Evolutionary conservation across 2,888 invertebrate genomes (phyloP).

Genomic region (Petrophora chlorosata): DNA sequence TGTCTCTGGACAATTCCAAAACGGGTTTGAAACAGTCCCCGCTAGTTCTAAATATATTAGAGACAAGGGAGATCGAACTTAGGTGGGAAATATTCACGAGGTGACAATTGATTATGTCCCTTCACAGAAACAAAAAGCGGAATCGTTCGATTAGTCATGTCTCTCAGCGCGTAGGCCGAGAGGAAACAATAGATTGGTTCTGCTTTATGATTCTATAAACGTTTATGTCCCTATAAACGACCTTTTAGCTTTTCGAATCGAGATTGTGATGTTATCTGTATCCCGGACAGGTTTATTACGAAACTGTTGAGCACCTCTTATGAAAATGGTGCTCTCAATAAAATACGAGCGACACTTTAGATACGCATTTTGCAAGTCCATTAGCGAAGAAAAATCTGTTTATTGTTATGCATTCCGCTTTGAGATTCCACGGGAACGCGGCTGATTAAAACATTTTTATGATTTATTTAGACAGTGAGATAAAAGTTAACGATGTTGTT

Average conservation of each 20-base stretch:
- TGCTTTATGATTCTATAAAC: slow-evolving; percentile 82
- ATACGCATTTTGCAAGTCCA: slow-evolving; percentile 44
- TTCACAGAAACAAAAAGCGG: slow-evolving; percentile 74
- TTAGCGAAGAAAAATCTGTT: slow-evolving; percentile 35
- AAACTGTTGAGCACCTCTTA: slow-evolving; percentile 62
- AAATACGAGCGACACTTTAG: slow-evolving; percentile 45
- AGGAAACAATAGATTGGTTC: slow-evolving; percentile 78
- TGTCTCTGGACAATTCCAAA: slow-evolving; percentile 68
- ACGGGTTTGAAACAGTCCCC: slow-evolving; percentile 77
- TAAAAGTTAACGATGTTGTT: slow-evolving; percentile 38
- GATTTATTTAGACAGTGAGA: slow-evolving; percentile 38
- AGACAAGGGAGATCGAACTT: slow-evolving; percentile 62
- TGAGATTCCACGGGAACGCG: slow-evolving; percentile 29
- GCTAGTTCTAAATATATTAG: slow-evolving; percentile 74
- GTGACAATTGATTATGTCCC: slow-evolving; percentile 80
- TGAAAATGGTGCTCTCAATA: slow-evolving; percentile 49
- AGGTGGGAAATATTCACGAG: slow-evolving; percentile 73
- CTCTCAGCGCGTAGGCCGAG: slow-evolving; percentile 72
- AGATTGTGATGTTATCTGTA: slow-evolving; percentile 76
- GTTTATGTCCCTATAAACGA: slow-evolving; percentile 80
- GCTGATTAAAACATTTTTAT: slow-evolving; percentile 37
- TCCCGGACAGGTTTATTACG: slow-evolving; percentile 71
- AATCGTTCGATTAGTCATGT: slow-evolving; percentile 79
- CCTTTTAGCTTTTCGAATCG: slow-evolving; percentile 75
- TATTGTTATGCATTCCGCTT: slow-evolving; percentile 31